These are phyloP conservation scores for Holothuria glaberrima DNA, from an alignment of 35 echinoderm and acorn worm species.

Conservation along the genomic window DNA sequence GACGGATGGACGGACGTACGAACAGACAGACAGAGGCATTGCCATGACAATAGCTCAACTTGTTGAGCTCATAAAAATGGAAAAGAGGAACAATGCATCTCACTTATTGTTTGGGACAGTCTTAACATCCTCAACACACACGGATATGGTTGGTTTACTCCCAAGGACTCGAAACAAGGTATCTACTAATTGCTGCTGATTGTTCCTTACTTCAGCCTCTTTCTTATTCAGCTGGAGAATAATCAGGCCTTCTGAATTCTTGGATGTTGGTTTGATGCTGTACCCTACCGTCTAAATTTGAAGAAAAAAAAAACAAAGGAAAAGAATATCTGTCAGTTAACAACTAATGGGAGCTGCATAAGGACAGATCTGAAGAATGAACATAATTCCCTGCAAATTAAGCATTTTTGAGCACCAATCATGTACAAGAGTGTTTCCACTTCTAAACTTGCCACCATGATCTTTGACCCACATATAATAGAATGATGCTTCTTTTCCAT, in stretches of 20 bases:
- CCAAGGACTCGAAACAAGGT: constrained; percentile 84
- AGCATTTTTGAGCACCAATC: too few relatives aligned
- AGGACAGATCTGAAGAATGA: too few relatives aligned
- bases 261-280: constrained; percentile 85
- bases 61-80: too few relatives aligned
- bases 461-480: too few relatives aligned
- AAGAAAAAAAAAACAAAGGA: not conserved
- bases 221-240: constrained; percentile 95
- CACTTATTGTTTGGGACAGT: constrained; percentile 84
- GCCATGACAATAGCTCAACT: too few relatives aligned
- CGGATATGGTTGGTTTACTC: constrained; percentile 79
- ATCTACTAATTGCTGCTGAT: constrained; percentile 92
- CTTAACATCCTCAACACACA: constrained; percentile 92
- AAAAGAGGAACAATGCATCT: constrained; percentile 15
- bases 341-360: too few relatives aligned
- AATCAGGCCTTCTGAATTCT: constrained; percentile 85
- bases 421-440: too few relatives aligned
- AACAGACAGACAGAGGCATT: too few relatives aligned
- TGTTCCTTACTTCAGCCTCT: constrained; percentile 71
- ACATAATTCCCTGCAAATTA: too few relatives aligned
- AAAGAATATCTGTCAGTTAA: not conserved
- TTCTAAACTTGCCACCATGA: too few relatives aligned
- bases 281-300: constrained; percentile 86
- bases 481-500: too few relatives aligned
- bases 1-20: too few relatives aligned